Base-by-base conservation (phyloP, 2,113 vertebrate species). In the Cynocephalus volans region DNA sequence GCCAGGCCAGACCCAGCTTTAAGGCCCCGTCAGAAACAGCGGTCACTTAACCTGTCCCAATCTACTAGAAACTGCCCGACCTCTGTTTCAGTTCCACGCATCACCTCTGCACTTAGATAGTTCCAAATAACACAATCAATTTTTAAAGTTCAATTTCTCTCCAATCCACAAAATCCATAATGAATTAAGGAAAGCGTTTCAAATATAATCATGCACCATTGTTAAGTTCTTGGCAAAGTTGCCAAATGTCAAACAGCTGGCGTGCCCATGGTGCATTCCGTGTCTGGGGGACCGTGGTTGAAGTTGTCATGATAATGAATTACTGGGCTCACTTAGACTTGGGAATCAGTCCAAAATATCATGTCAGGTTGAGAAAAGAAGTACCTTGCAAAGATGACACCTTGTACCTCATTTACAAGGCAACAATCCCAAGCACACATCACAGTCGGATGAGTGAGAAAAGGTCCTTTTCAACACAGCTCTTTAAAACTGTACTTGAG, bases 141-240 rank as follows among this genome's bases (percentile, higher is more conserved):
- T 97, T 93, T 87, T 91, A 56, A 98, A 98, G 98, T 97, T 97
- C 95, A 69, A 0, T 93, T 95, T 95, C 95, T 82, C 98, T 97
- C 97, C 96, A 82, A 84, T 87, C 95, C 93, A 11, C 92, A 82
- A 95, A 93, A 90, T 92, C 96, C 23, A 2, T 96, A 95, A 95
- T 91, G 96, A 98, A 95, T 96, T 56, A 98, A 97, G 93, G 79
- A 91, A 97, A 93, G 93, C 93, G 33, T 94, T 97, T 72, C 95
- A 93, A 93, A 97, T 88, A 83, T 65, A 94, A 94, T 97, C 98
- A 90, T 26, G 65, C 88, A n/a, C 75, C 96, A 96, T 96, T 97
- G 88, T 97, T 93, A 96, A 95, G 79, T 83, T 91, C 97, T 97
- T 69, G 73, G 97, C 95, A 73, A 95, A 98, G 96, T 90, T 92